Percentiles rank a stretch among this genome's conserved stretches.
phyloP scores from a whole-genome alignment of 2,797 vertebrate species.

The Varecia variegata region DNA sequence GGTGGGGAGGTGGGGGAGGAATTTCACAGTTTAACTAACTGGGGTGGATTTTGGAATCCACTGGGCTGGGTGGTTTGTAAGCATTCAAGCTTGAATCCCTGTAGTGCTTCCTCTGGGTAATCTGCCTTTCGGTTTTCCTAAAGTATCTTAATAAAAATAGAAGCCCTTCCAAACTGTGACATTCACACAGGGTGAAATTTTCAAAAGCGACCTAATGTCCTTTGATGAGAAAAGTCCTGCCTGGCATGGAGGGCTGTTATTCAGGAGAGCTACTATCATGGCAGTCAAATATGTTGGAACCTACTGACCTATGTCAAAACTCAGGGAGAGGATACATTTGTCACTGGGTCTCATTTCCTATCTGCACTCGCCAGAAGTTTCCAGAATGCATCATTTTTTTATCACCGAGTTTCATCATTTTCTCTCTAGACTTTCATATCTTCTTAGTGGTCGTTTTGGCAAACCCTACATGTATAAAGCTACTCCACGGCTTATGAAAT shows the following conservation, averaged over 20 bases:
- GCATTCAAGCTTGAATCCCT: background rate
- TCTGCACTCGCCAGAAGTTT: background rate
- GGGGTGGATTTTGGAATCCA: background rate
- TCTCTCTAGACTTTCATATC: background rate
- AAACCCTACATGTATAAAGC: background rate
- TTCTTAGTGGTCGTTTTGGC: background rate
- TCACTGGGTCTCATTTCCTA: background rate
- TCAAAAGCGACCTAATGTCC: background rate
- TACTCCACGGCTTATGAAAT: background rate
- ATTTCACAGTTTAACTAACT: background rate
- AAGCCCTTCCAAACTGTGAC: background rate
- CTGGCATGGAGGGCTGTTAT: background rate
- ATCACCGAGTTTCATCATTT: background rate
- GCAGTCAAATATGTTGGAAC: background rate
- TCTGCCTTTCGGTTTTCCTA: background rate
- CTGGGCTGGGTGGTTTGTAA: background rate
- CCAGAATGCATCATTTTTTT: background rate
- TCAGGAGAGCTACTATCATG: background rate
- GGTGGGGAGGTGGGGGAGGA: rapidly evolving
- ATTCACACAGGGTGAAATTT: background rate
- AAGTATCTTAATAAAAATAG: background rate
- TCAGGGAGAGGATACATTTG: background rate
- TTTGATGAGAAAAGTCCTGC: background rate
- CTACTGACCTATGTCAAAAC: background rate
- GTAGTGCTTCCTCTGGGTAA: too few relatives aligned